Conservation (phyloP, 2,888 invertebrate genomes). For the Aphodius sticticus region DNA sequence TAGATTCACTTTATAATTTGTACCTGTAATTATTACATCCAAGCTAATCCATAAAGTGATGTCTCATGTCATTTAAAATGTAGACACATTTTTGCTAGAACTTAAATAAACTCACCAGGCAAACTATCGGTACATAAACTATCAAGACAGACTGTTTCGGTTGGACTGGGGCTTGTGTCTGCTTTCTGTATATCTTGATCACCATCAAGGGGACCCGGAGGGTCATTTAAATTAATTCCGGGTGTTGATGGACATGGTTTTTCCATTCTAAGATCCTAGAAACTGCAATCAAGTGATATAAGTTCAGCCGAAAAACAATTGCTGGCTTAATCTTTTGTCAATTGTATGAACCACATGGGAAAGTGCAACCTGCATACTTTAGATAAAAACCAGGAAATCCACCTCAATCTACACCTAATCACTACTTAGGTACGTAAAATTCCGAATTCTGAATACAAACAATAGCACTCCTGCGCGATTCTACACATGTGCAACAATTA, state of each 20-base stretch:
- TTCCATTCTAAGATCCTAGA: slow-evolving; percentile 58
- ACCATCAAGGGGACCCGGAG: slow-evolving; percentile 48
- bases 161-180: slow-evolving; percentile 59
- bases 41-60: too few relatives aligned
- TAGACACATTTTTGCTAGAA: neutral
- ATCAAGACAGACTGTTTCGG: slow-evolving; percentile 58
- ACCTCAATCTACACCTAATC: neutral
- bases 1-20: too few relatives aligned
- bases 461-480: neutral
- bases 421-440: slow-evolving; percentile 5
- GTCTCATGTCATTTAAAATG: too few relatives aligned
- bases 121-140: slow-evolving; percentile 51
- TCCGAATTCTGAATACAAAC: neutral
- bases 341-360: neutral
- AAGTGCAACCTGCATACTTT: neutral
- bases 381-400: neutral
- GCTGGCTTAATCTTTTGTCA: neutral
- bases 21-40: too few relatives aligned
- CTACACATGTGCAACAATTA: slow-evolving; percentile 14
- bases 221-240: slow-evolving; percentile 49
- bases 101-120: slow-evolving; percentile 48
- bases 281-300: neutral
- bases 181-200: slow-evolving; percentile 55
- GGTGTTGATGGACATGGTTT: slow-evolving; percentile 58
- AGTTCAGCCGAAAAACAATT: neutral